phyloP scores from a whole-genome alignment of 2,888 invertebrate genomes.

The Sisyra nigra region DNA sequence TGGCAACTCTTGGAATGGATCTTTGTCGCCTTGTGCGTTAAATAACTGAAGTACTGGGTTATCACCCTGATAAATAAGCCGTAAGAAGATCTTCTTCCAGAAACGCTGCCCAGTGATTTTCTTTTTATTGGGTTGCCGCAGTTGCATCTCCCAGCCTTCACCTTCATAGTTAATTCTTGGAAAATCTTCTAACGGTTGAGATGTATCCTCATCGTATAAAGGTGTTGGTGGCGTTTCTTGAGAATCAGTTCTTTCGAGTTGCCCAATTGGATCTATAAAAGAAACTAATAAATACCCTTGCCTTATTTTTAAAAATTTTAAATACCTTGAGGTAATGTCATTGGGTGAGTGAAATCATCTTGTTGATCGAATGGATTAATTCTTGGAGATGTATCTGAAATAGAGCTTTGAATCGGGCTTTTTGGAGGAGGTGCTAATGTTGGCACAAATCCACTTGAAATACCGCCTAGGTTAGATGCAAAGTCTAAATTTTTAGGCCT shows the following conservation, averaged over 20 bases:
- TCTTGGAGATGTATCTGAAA: constrained; percentile 44
- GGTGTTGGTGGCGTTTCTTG: constrained; percentile 84
- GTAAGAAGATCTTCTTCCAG: constrained; percentile 94
- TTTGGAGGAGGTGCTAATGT: constrained; percentile 60
- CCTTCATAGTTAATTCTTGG: constrained; percentile 60
- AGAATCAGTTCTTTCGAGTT: constrained; percentile 35
- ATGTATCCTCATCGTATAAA: constrained; percentile 84
- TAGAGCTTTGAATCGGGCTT: constrained; percentile 31
- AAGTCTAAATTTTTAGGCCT: constrained; percentile 34
- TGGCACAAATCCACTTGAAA: constrained; percentile 42
- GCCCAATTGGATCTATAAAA: constrained; percentile 11
- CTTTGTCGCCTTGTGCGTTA: constrained; percentile 68
- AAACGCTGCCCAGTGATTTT: constrained; percentile 87
- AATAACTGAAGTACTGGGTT: constrained; percentile 74
- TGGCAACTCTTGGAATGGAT: constrained; percentile 89
- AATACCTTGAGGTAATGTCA: constrained; percentile 24
- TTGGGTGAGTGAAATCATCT: constrained; percentile 24
- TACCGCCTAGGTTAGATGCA: constrained; percentile 23
- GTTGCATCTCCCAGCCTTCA: constrained; percentile 92
- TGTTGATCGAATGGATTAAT: constrained; percentile 65
- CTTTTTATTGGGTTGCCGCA: constrained; percentile 91
- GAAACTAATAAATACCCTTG: neutral
- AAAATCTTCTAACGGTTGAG: constrained; percentile 82
- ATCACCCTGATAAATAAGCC: constrained; percentile 60
- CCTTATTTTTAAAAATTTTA: constrained; percentile 11